Evolutionary conservation across 1,140 invertebrate genomes (phyloP), one percentile per base, ranked within the genome.

Genomic region (Hycleus cichorii): DNA sequence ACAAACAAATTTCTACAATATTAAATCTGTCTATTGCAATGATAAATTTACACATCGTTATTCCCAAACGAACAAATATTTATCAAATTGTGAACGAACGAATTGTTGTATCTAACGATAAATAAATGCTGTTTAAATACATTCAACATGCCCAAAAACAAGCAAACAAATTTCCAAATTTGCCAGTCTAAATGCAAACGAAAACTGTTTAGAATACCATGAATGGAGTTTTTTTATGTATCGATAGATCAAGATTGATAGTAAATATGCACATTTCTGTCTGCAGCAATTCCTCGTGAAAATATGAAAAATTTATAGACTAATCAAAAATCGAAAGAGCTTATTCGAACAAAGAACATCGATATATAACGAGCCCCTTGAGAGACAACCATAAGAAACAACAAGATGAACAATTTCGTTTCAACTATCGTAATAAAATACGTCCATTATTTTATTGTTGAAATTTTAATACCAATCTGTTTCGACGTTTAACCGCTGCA

Each of bases 391-490:
- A 47, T 60, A 60, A 60, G 58, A 43, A 55, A 60, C 58, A 51
- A 51, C 48, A 60, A 44, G 42, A 56, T 38, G 52, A 56, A 52
- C 50, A 46, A 24, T 60, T 32, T 47, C 46, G 47, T 55, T 60
- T 51, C 42, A 8, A 12, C 47, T 39, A 53, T 9, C 47, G 55
- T 60, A 60, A 60, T 60, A 60, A 60, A 60, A 60, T 47, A 49
- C 9, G 58, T 48, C 51, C 58, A 60, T 60, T 60, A 60, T 54
- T 43, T 43, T 48, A 60, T 52, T 60, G 52, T 39, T 60, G 39
- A 60, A 60, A 60, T 60, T 60, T 60, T 60, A 55, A 60, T 55
- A 53, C 52, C 58, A 45, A 55, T 55, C 52, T 56, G 39, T 60
- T 38, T 11, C 39, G 9, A 26, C 18, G 7, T 4, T 5, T 7